Evolutionary conservation across 2,113 vertebrate species (phyloP).

Genomic region (Osmerus mordax): DNA sequence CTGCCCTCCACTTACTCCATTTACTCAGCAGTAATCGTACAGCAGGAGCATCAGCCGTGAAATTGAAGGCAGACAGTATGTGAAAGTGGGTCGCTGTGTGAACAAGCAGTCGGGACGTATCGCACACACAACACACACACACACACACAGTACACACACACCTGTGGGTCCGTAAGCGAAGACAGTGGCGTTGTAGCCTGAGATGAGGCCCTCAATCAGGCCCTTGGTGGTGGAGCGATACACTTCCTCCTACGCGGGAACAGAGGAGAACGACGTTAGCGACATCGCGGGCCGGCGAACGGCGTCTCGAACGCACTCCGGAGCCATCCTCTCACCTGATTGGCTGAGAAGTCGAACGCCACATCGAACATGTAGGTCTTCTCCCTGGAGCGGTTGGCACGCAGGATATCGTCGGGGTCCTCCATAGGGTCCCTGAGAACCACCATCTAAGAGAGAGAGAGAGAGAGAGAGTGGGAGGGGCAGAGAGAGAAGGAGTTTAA

Average conservation of each 20-base stretch:
- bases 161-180: constrained; percentile 92
- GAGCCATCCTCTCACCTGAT: constrained; percentile 72
- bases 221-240: constrained; percentile 84
- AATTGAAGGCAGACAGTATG: too few relatives aligned
- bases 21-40: too few relatives aligned
- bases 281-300: too few relatives aligned
- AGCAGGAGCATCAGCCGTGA: too few relatives aligned
- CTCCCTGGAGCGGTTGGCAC: constrained; percentile 84
- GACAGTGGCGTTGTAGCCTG: constrained; percentile 87
- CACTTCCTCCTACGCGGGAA: constrained; percentile 79
- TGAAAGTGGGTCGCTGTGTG: too few relatives aligned
- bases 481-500: not conserved
- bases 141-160: constrained; percentile 34
- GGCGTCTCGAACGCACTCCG: not conserved
- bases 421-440: constrained; percentile 89
- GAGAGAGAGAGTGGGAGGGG: constrained; percentile 10
- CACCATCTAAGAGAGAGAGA: constrained; percentile 74
- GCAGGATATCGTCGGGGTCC: constrained; percentile 80
- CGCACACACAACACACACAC: not conserved
- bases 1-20: too few relatives aligned
- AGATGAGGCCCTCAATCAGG: constrained; percentile 83
- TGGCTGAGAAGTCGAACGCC: constrained; percentile 84
- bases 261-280: not conserved
- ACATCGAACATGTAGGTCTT: constrained; percentile 89
- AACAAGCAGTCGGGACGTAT: not conserved